Evolutionary conservation across 2,797 vertebrate species (phyloP), one percentile per base, ranked within the genome.

Genomic region (Pseudochaenichthys georgianus): DNA sequence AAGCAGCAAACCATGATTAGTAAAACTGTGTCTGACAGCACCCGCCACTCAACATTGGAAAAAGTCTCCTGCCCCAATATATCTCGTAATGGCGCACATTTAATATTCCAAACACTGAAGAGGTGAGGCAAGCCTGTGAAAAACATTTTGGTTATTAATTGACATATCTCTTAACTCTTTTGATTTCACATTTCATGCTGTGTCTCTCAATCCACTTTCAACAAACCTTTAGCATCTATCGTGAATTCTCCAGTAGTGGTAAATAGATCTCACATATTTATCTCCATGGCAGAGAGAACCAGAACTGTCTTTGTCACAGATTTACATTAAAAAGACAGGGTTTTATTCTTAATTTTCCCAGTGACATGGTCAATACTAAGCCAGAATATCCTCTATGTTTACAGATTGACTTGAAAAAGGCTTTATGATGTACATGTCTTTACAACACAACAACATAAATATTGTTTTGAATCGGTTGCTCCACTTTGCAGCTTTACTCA

Each of bases 1-100:
- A 38, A 73, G 62, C 59, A 21, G 45, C 60, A 67, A 21, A 78
- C 34, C 47, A 73, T 53, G 34, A 78, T 78, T 68, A 80, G 62
- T 73, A 60, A 79, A 66, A 88, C 62, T 13, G 41, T 5, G n/a
- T 75, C 68, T 69, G 84, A 85, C 70, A 70, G 71, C 68, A 45
- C 9, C 59, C 54, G 74, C 67, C 83, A 67, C 31, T 87, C 41
- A 45, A 17, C 75, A 55, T 55, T 76, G 48, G 46, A 65, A 70
- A 57, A 53, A 17, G 1, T 65, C 47, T 53, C 60, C 60, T 46
- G 17, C 45, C 21, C 23, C 17, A 50, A 50, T 13, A 16, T 21
- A 0, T 51, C 16, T 4, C 42, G 64, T 10, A 21, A 69, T 63
- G 68, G 46, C 13, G 46, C 23, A 66, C 55, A 73, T 41, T 41